Evolutionary conservation across 2,797 vertebrate species (phyloP), one percentile per base, ranked within the genome.

Genomic region (Lepus townsendii): DNA sequence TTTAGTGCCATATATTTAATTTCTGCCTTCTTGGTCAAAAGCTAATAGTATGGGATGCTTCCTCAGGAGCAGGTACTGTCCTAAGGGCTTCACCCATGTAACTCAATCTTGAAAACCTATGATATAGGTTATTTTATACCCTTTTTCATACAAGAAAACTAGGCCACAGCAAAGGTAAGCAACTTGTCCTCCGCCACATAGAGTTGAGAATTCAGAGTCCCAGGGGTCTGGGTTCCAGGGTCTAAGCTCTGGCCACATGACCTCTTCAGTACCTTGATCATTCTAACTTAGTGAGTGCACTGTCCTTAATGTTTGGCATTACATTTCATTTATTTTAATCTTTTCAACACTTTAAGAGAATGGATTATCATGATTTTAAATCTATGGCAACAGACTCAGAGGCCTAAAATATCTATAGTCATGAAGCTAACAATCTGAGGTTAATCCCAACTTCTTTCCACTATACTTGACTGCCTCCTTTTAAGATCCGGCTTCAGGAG

Each of bases 361-460:
- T 65, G 20, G n/a, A 71, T 52, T 69, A 93, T 79, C 32, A 66
- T n/a, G 87, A 89, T 62, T 89, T 92, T 90, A 93, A 11, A 94
- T n/a, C 83, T 78, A 79, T 79, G 62, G 10, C 78, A 95, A 84
- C 27, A 88, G 88, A 90, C 27, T 75, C 47, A 50, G 60, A 80
- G 80, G 42, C 54, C 76, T 95, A 72, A 95, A 94, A 92, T 83
- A 93, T 32, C 93, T 78, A 93, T 2, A 72, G 50, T 88, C 9
- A 12, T 60, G 32, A 94, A 94, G 32, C 73, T 91, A 95, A 78
- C 79, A 83, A 91, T 47, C 73, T 68, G 52, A 93, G 20, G 60
- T 32, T 77, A 93, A 91, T 78, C 42, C 38, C 54, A 96, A 50
- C n/a, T 93, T 79, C 79, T 86, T 92, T 85, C 83, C 20, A 76